A percentile compares a stretch with the other conserved stretches of the same genome.
These are phyloP conservation scores for Halichoerus grypus DNA, from an alignment of 2,113 vertebrate species.

Conservation along the genomic window DNA sequence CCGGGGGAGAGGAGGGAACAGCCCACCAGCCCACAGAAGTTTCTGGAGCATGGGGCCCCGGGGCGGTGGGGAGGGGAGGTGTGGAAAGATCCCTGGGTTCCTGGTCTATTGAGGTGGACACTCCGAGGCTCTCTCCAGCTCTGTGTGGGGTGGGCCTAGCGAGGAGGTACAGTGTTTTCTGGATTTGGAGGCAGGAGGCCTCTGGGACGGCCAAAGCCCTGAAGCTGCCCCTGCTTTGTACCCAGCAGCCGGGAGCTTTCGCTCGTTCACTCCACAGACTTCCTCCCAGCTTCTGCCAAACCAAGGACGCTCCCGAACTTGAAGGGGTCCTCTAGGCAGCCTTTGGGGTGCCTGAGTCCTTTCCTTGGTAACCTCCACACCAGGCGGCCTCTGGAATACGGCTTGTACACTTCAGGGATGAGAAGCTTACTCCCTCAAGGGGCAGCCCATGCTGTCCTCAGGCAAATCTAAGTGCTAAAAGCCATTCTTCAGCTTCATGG, in stretches of 20 bases:
- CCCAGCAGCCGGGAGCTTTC: background rate
- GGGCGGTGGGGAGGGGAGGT: background rate
- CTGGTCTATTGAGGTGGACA: background rate
- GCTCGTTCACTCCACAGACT: background rate
- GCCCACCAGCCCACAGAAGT: constrained; percentile 15
- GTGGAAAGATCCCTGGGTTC: background rate
- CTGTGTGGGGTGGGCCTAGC: background rate
- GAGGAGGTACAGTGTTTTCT: background rate
- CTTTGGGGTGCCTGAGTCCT: background rate
- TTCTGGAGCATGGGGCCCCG: background rate
- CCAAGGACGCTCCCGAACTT: background rate
- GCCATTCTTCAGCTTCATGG: background rate
- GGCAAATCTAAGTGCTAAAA: background rate
- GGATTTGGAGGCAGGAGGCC: background rate
- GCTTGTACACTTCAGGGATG: background rate
- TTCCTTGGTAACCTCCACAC: background rate
- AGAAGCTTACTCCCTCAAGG: background rate
- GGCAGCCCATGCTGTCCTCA: background rate
- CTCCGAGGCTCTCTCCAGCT: background rate
- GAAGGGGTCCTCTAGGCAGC: background rate
- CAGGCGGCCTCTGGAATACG: background rate
- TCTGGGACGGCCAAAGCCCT: background rate
- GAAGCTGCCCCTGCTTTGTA: background rate
- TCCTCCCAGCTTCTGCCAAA: background rate
- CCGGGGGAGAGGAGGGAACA: background rate